Conservation (phyloP, 2,888 invertebrate genomes). For the Drosophila longiperda region DNA sequence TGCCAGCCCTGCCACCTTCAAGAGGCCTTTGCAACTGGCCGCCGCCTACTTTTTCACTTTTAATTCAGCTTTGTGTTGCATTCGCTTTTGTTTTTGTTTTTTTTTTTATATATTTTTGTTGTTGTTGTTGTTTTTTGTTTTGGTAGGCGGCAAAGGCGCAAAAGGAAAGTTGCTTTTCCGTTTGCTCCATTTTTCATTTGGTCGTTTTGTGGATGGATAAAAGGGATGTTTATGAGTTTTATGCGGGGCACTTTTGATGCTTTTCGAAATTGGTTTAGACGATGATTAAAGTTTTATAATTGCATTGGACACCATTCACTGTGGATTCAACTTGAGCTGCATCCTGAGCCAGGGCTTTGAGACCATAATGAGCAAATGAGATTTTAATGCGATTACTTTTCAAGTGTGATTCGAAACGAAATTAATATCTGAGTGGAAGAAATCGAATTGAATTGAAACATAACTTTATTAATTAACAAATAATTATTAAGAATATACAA, state of each 20-base stretch:
- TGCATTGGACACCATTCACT: slow-evolving; percentile 21
- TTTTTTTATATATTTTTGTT: not conserved
- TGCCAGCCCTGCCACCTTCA: slow-evolving; percentile 11
- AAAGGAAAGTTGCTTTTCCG: slow-evolving; percentile 49
- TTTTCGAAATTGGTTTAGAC: slow-evolving; percentile 38
- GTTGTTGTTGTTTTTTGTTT: slow-evolving; percentile 27
- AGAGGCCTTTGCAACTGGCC: slow-evolving; percentile 52
- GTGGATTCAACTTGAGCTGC: no score
- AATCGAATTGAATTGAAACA: not conserved
- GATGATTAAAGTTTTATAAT: slow-evolving; percentile 54
- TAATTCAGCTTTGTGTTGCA: slow-evolving; percentile 49
- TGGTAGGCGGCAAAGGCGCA: slow-evolving; percentile 25
- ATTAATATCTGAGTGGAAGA: no score
- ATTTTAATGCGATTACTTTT: slow-evolving; percentile 2
- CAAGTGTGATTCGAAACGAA: not conserved
- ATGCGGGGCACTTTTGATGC: slow-evolving; percentile 25
- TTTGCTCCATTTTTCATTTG: slow-evolving; percentile 46
- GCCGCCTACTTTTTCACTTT: slow-evolving; percentile 65
- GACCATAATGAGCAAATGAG: slow-evolving; percentile 1
- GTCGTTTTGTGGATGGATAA: not conserved
- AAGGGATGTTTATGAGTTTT: slow-evolving; percentile 41
- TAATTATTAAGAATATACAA: not conserved
- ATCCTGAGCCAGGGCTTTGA: not conserved
- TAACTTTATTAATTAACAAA: not conserved
- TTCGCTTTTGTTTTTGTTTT: slow-evolving; percentile 7